Percentiles rank a stretch among this genome's conserved stretches.
These are phyloP conservation scores for Nasonia giraulti DNA, from an alignment of 1,140 invertebrate species.

Conservation along the genomic window DNA sequence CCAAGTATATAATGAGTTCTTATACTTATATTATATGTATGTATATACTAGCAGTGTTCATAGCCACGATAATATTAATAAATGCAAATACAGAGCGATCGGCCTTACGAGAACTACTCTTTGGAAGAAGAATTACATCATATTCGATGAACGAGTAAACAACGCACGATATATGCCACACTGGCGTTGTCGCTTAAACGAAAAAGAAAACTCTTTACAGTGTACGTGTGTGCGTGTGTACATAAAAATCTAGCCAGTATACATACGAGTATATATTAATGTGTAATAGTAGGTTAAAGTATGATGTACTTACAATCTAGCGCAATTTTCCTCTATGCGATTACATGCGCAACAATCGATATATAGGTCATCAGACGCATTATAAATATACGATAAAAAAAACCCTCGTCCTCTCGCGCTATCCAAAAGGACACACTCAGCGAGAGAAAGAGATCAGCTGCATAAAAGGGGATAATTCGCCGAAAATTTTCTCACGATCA, in stretches of 20 bases:
- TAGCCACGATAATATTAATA: not conserved
- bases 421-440: not conserved
- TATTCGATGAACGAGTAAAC: not conserved
- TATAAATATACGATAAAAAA: not conserved
- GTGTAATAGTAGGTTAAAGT: too few species aligned
- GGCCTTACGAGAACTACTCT: not conserved
- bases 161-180: not conserved
- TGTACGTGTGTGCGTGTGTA: not conserved
- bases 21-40: not conserved
- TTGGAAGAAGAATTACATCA: not conserved
- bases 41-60: not conserved
- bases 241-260: not conserved
- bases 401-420: too few species aligned
- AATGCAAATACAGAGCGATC: not conserved
- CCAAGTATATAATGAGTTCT: not conserved
- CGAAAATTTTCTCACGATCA: slow-evolving; percentile 62
- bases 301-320: too few species aligned
- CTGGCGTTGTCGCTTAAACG: not conserved
- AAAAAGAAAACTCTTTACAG: not conserved
- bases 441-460: not conserved
- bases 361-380: not conserved
- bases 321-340: not conserved
- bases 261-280: not conserved
- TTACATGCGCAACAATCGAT: not conserved
- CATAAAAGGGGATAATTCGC: slow-evolving; percentile 23